Conservation (phyloP, 2,113 vertebrate species). For the Sciurus niger region DNA sequence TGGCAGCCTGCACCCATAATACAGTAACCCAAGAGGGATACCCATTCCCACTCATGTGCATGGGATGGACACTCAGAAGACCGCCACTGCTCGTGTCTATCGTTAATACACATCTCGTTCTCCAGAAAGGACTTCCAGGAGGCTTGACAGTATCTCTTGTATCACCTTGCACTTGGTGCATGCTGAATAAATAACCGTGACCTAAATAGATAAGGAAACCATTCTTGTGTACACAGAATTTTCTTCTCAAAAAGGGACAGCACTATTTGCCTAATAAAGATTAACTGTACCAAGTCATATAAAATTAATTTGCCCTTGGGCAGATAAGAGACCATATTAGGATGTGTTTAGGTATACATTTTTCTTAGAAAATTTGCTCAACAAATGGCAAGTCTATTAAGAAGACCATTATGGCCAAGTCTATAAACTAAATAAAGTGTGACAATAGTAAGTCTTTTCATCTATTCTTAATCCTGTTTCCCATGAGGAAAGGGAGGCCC, state of each 20-base stretch:
- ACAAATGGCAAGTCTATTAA: not conserved
- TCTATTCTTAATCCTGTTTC: conserved; percentile 5
- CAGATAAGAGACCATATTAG: conserved; percentile 3
- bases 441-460: not conserved
- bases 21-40: not conserved
- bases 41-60: not conserved
- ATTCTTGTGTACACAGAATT: not conserved
- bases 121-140: not conserved
- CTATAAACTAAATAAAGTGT: not conserved
- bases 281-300: not conserved
- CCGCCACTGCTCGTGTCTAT: not conserved
- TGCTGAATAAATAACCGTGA: not conserved
- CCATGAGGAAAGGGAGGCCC: not conserved
- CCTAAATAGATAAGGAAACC: not conserved
- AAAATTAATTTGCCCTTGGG: conserved; percentile 26
- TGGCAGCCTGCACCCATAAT: not conserved
- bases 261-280: not conserved
- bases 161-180: not conserved
- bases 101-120: not conserved
- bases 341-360: not conserved
- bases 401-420: not conserved
- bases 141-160: not conserved
- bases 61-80: not conserved
- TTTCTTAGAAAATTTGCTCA: conserved; percentile 30
- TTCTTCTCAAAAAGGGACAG: not conserved